These are phyloP conservation scores for Microctenopoma stevenorrisi DNA, from an alignment of 2,797 vertebrate genomes.

Conservation along the genomic window DNA sequence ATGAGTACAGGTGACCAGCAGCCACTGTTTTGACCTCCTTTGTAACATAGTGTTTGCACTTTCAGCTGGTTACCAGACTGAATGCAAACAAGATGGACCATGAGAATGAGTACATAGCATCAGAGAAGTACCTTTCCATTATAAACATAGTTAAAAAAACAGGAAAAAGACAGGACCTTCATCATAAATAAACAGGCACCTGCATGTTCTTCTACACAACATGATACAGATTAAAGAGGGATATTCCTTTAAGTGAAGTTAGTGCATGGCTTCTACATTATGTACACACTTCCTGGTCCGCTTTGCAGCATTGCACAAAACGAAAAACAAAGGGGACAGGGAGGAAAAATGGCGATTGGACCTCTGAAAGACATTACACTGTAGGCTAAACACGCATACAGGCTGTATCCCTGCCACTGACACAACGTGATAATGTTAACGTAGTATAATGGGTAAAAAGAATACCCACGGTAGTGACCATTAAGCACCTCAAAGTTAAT, in stretches of 20 bases:
- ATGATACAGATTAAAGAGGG: conserved; percentile 63
- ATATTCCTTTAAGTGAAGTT: conserved; percentile 78
- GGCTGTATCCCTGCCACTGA: conserved; percentile 49
- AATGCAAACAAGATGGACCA: conserved; percentile 60
- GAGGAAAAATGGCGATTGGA: conserved; percentile 60
- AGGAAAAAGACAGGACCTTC: conserved; percentile 79
- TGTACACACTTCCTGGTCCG: conserved; percentile 74
- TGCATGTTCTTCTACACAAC: conserved; percentile 80
- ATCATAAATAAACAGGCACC: conserved; percentile 84
- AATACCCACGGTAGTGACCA: conserved; percentile 47
- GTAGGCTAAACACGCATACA: conserved; percentile 55
- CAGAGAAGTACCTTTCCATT: conserved; percentile 77
- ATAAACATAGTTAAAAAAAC: conserved; percentile 62
- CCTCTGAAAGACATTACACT: conserved; percentile 56
- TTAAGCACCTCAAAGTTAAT: conserved; percentile 76
- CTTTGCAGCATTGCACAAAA: conserved; percentile 61
- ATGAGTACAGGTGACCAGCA: conserved; percentile 68
- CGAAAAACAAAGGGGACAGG: conserved; percentile 38
- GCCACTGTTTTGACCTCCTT: conserved; percentile 67
- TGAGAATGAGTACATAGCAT: conserved; percentile 60
- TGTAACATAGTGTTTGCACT: conserved; percentile 55
- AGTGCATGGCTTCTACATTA: conserved; percentile 85
- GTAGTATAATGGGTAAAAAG: conserved; percentile 29
- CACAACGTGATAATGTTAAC: conserved; percentile 33
- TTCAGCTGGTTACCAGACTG: conserved; percentile 59